Evolutionary conservation across 2,113 vertebrate genomes (phyloP).

Genomic region (Polypterus bichir): DNA sequence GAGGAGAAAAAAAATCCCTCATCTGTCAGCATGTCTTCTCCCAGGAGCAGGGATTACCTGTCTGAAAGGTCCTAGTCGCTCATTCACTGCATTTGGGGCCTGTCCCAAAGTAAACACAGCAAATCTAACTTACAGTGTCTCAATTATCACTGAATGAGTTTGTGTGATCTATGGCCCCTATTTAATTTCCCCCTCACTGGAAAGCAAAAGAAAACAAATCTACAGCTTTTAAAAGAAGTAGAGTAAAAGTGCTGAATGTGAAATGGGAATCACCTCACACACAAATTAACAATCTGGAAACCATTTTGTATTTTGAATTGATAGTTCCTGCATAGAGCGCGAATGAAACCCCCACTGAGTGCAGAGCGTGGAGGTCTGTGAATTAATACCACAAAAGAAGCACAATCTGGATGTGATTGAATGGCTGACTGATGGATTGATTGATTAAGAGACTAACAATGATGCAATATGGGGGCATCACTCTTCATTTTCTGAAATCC

Average conservation of each 20-base stretch:
- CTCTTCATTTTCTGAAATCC: too few species aligned
- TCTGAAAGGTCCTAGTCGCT: constrained; percentile 16
- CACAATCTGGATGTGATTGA: too few species aligned
- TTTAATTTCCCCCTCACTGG: not conserved
- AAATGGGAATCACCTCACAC: not conserved
- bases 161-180: not conserved
- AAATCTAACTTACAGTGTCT: not conserved
- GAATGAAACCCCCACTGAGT: too few species aligned
- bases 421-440: too few species aligned
- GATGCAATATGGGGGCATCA: too few species aligned
- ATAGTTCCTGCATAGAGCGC: too few species aligned
- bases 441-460: too few species aligned
- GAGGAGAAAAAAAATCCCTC: constrained; percentile 14
- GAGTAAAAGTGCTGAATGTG: not conserved
- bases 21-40: constrained; percentile 14
- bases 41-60: constrained; percentile 12
- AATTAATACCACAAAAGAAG: too few species aligned
- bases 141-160: not conserved
- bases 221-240: not conserved
- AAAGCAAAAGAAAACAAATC: not conserved
- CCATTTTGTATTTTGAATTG: not conserved
- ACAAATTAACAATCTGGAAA: not conserved
- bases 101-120: not conserved
- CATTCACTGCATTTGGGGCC: not conserved
- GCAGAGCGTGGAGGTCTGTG: too few species aligned